Evolutionary conservation across 2,113 vertebrate species (phyloP).

Genomic region (Nibea coibor): DNA sequence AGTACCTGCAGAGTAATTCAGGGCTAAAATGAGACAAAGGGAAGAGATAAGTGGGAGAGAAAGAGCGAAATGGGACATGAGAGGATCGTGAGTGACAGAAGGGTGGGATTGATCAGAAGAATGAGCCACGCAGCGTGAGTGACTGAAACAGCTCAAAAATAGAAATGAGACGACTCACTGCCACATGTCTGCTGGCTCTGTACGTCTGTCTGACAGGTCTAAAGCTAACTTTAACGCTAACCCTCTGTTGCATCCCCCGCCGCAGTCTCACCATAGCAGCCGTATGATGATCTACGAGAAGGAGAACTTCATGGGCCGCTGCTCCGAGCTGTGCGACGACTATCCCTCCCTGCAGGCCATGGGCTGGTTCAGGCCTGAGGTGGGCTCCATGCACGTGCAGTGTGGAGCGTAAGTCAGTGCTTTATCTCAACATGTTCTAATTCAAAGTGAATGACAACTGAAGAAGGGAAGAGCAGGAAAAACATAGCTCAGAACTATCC

Average conservation of each 20-base stretch:
- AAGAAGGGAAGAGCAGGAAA: neutral
- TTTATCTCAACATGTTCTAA: neutral
- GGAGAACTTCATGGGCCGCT: constrained; percentile 83
- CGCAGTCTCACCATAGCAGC: constrained; percentile 81
- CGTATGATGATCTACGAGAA: constrained; percentile 83
- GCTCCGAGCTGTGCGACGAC: constrained; percentile 80
- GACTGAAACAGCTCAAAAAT: constrained; percentile 37
- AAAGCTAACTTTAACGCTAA: neutral
- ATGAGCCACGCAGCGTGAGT: constrained; percentile 24
- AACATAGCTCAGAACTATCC: neutral
- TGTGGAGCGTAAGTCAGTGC: constrained; percentile 81
- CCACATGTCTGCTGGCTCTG: neutral
- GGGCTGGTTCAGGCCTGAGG: constrained; percentile 81
- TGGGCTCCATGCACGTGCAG: constrained; percentile 86
- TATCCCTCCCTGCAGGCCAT: constrained; percentile 86
- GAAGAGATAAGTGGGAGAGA: neutral
- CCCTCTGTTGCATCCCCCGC: neutral
- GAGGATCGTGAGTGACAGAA: constrained; percentile 27
- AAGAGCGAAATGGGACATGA: constrained; percentile 11
- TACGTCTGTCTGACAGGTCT: neutral
- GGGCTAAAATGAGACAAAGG: neutral
- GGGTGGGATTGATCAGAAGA: constrained; percentile 4
- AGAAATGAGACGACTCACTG: constrained; percentile 32
- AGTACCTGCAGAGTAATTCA: constrained; percentile 48
- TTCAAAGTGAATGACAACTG: neutral